phyloP scores from a whole-genome alignment of 2,888 invertebrate species.

The Uloborus plumipes region DNA sequence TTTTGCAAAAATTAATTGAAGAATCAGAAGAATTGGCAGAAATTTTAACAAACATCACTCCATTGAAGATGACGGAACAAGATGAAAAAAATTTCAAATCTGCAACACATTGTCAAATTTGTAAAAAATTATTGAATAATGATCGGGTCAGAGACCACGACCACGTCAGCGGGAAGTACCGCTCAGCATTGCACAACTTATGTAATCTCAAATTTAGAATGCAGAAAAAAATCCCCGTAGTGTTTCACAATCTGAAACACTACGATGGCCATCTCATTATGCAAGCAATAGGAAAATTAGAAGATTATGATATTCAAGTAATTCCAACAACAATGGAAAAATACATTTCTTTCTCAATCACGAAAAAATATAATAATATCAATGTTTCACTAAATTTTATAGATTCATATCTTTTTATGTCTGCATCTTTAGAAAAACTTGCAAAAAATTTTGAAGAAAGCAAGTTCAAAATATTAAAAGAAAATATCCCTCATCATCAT shows the following conservation, averaged over 20 bases:
- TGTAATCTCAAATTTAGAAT: slow-evolving; percentile 10
- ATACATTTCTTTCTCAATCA: slow-evolving; percentile 1
- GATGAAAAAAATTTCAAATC: neutral
- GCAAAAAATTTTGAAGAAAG: neutral
- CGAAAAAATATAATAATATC: neutral
- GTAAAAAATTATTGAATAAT: neutral
- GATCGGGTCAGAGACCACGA: slow-evolving; percentile 1
- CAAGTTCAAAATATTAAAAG: neutral
- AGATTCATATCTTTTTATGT: neutral
- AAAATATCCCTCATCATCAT: neutral
- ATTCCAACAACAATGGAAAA: slow-evolving; percentile 8
- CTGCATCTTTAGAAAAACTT: neutral
- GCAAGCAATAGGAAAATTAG: slow-evolving; percentile 3
- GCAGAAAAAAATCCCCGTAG: slow-evolving; percentile 3
- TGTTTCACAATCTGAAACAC: slow-evolving; percentile 14
- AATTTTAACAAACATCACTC: neutral
- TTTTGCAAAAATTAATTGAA: neutral
- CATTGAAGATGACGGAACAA: neutral
- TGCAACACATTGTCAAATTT: neutral
- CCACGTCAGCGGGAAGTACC: neutral
- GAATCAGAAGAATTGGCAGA: neutral
- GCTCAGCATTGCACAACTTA: neutral
- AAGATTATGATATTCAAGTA: neutral
- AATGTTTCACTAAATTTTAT: neutral
- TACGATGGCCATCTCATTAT: slow-evolving; percentile 6